A percentile compares a stretch with the other conserved stretches of the same genome.
These are phyloP conservation scores for Noctua pronuba DNA, from an alignment of 2,888 invertebrate species.

Conservation along the genomic window DNA sequence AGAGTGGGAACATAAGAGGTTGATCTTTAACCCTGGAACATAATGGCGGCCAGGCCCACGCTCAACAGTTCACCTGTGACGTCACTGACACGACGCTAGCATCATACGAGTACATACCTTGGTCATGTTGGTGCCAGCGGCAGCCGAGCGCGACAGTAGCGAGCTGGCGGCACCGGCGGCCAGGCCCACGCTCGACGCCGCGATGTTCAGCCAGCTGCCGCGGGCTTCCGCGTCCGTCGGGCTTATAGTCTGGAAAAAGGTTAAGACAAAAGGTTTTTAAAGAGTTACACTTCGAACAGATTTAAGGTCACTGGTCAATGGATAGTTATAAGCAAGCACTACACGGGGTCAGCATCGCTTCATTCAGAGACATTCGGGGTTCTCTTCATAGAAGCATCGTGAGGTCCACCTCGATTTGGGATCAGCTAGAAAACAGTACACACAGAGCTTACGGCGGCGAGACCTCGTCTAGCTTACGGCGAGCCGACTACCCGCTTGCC, in stretches of 20 bases:
- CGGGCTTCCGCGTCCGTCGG: slow-evolving; percentile 89
- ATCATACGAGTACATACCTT: slow-evolving; percentile 75
- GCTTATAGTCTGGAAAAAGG: slow-evolving; percentile 82
- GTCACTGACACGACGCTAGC: neutral
- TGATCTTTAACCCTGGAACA: neutral
- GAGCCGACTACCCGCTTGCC: neutral
- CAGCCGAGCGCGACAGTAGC: slow-evolving; percentile 85
- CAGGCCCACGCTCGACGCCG: slow-evolving; percentile 89
- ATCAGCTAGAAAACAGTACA: neutral
- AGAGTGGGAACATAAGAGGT: neutral
- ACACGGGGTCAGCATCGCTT: neutral
- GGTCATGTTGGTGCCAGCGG: slow-evolving; percentile 87
- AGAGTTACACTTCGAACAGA: neutral
- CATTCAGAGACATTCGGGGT: neutral
- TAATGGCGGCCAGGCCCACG: neutral
- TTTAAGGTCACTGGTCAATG: neutral
- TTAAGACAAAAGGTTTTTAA: neutral
- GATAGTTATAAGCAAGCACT: neutral
- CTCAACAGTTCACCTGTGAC: neutral
- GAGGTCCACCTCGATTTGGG: neutral
- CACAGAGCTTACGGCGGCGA: neutral
- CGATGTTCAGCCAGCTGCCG: slow-evolving; percentile 91
- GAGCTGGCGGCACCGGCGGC: slow-evolving; percentile 89
- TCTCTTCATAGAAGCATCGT: neutral
- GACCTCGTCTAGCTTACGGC: neutral